Evolutionary conservation across 2,888 invertebrate genomes (phyloP), one percentile per base, ranked within the genome.

Genomic region (Amphipyra tragopoginis): DNA sequence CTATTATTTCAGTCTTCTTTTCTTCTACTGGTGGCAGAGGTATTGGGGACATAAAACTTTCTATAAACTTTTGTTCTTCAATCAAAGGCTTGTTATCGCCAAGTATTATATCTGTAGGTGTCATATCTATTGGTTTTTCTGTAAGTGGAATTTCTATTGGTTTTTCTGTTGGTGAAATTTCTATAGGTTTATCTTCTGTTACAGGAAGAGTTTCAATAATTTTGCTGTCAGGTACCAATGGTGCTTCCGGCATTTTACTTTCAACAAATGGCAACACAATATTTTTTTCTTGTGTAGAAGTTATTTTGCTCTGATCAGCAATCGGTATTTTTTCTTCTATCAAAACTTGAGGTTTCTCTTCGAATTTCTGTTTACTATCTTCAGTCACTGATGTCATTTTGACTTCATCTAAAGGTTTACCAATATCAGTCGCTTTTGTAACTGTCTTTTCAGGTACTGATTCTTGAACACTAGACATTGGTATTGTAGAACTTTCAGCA

Each of bases 291-390:
- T 61, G 52, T 5, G 14, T 11, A 2, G 13, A 10, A n/a, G n/a
- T 15, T 6, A 34, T 55, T 55, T 73, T 74, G 5, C 36, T 48
- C 54, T 57, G 44, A n/a, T 55, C 74, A 3, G 45, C 45, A 14
- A 43, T 52, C 0, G 58, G 2, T 26, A 40, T 70, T 43, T 54
- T 59, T 0, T 65, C 47, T 50, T 67, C 61, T 0, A 50, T 5
- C 11, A 10, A 8, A 29, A 13, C 47, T 53, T 40, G 52, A 5
- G 38, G 15, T 50, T 36, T 56, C 3, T 57, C 43, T 15, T 47
- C 43, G 0, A 29, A 1, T 21, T 51, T 56, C 5, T 42, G 38
- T 36, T 54, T 54, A 7, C 33, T 33, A 9, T 10, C 58, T 45
- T 61, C 49, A 40, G 11, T 40, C 0, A 9, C 11, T 7, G 6